Evolutionary conservation across 2,797 vertebrate genomes (phyloP).

Genomic region (Loris lydekkerianus): DNA sequence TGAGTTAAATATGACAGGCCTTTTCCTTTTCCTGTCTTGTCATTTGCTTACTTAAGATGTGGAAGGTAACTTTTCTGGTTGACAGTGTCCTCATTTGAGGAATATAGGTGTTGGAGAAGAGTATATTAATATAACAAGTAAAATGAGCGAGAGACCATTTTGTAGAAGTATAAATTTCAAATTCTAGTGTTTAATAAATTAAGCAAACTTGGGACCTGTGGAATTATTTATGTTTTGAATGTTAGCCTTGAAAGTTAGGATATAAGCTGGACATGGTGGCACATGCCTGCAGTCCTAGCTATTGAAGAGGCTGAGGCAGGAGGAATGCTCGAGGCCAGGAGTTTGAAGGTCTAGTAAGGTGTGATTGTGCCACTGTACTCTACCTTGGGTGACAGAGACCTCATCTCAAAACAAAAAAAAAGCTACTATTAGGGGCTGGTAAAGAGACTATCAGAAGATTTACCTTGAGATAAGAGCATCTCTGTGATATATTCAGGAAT

Average conservation of each 20-base stretch:
- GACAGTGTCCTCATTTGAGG: slow-evolving; percentile 41
- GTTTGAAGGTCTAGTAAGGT: not conserved
- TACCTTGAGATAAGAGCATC: not conserved
- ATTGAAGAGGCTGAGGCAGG: not conserved
- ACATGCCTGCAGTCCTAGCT: not conserved
- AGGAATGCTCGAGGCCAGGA: not conserved
- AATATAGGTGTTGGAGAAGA: slow-evolving; percentile 6
- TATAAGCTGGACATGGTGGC: not conserved
- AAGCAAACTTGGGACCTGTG: slow-evolving; percentile 25
- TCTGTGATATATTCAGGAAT: not conserved
- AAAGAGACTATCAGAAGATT: not conserved
- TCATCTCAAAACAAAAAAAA: not conserved
- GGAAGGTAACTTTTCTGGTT: slow-evolving; percentile 11
- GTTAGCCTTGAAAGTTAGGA: slow-evolving; percentile 30
- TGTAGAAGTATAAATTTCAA: not conserved
- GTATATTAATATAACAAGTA: slow-evolving; percentile 7
- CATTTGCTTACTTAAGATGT: slow-evolving; percentile 44
- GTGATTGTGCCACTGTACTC: no score
- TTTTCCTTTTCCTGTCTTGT: slow-evolving; percentile 11
- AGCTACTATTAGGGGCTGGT: not conserved
- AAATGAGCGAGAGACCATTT: slow-evolving; percentile 38
- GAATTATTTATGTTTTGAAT: slow-evolving; percentile 53
- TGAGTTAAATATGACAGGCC: not conserved
- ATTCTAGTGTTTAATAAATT: slow-evolving; percentile 34
- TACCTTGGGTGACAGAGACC: not conserved